Conservation (phyloP, 1,140 invertebrate genomes). For the Oedothorax gibbosus region DNA sequence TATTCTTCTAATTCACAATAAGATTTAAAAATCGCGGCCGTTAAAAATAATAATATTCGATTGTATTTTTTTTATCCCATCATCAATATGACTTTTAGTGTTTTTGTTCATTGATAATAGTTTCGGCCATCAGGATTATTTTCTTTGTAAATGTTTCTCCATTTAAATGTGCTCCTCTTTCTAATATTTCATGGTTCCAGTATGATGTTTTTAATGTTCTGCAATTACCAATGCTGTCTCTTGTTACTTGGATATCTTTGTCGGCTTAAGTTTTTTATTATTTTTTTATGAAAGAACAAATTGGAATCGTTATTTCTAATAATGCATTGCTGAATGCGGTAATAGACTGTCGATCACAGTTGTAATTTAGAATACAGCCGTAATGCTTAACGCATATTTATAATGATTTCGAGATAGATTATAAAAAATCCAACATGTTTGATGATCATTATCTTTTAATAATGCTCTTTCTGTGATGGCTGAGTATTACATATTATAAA, state of each 20-base stretch:
- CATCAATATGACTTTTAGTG: conserved; percentile 7
- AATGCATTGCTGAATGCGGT: too few species aligned
- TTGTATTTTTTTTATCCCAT: conserved; percentile 5
- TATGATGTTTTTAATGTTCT: not conserved
- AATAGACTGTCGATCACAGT: too few species aligned
- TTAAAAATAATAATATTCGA: conserved; percentile 30
- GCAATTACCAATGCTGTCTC: conserved; percentile 14
- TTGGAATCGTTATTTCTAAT: too few species aligned
- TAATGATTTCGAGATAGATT: too few species aligned
- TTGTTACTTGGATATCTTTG: conserved; percentile 13
- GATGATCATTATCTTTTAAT: conserved; percentile 30
- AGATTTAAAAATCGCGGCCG: conserved; percentile 22
- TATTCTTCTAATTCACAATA: conserved; percentile 36
- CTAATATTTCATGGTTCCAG: conserved; percentile 1
- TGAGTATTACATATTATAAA: too few species aligned
- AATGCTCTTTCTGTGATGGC: not conserved
- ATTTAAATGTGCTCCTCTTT: conserved; percentile 32
- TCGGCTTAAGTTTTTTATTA: conserved; percentile 9
- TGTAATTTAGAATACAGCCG: too few species aligned
- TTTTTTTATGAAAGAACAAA: not conserved
- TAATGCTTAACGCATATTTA: too few species aligned
- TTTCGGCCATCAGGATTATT: conserved; percentile 39
- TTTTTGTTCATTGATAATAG: conserved; percentile 30
- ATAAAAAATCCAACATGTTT: not conserved
- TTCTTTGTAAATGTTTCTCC: conserved; percentile 32